These are phyloP conservation scores for Conger conger DNA, from an alignment of 2,113 vertebrate genomes.

Conservation along the genomic window DNA sequence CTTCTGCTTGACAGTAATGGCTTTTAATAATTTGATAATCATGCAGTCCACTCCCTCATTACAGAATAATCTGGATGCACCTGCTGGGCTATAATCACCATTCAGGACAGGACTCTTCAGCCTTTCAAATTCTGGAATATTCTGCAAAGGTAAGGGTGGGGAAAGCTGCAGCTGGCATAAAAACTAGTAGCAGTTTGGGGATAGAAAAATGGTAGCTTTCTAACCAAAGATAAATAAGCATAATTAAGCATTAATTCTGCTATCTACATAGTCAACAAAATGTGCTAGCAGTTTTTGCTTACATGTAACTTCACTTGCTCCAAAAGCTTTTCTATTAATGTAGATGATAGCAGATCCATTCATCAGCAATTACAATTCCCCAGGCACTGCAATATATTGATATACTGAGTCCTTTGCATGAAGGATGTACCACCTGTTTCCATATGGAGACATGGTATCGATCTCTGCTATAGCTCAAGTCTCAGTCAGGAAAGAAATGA, in stretches of 20 bases:
- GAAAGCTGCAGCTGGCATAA: neutral
- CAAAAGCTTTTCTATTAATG: neutral
- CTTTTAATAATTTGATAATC: conserved; percentile 11
- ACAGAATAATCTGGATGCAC: neutral
- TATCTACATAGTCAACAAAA: neutral
- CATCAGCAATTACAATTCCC: neutral
- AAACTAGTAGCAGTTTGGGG: neutral
- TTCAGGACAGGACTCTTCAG: neutral
- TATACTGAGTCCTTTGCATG: neutral
- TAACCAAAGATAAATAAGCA: neutral
- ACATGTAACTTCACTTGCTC: too few species aligned
- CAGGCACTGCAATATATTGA: neutral
- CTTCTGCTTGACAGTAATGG: conserved; percentile 13
- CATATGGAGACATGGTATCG: neutral
- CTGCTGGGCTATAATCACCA: neutral
- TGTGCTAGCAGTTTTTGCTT: too few species aligned
- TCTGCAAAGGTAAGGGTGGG: neutral
- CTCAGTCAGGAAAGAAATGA: too few species aligned
- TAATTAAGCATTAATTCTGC: neutral
- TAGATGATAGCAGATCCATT: neutral
- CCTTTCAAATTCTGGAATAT: neutral
- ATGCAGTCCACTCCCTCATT: neutral
- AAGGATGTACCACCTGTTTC: neutral
- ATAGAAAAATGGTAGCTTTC: neutral
- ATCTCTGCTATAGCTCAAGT: neutral